Evolutionary conservation across 2,888 invertebrate genomes (phyloP).

Genomic region (Heliconius erato): DNA sequence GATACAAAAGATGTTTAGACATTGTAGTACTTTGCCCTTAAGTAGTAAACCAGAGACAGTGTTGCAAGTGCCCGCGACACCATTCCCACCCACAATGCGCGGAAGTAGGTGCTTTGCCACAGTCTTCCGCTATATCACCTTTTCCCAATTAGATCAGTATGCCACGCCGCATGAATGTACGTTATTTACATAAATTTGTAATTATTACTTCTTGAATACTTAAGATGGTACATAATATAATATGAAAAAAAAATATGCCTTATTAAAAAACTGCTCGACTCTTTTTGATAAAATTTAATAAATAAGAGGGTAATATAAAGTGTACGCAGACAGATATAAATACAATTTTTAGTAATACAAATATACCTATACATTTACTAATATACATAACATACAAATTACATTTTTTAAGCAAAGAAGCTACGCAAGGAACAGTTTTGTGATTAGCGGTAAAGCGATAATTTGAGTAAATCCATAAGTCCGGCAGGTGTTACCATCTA

Average conservation of each 20-base stretch:
- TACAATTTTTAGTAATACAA: no score
- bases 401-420: no score
- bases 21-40: constrained; percentile 22
- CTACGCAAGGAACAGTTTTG: no score
- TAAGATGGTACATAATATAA: no score
- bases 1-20: neutral
- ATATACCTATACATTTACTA: no score
- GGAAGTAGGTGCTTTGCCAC: constrained; percentile 65
- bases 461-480: neutral
- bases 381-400: no score
- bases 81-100: constrained; percentile 71
- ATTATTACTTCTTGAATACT: neutral
- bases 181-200: constrained; percentile 27
- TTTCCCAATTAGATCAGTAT: constrained; percentile 55
- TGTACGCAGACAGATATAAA: no score
- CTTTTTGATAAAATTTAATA: no score
- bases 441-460: no score
- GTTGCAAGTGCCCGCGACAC: constrained; percentile 64
- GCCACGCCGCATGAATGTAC: constrained; percentile 33
- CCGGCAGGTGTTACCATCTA: neutral
- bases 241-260: no score
- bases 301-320: no score
- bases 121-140: constrained; percentile 67
- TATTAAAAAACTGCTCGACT: no score
- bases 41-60: constrained; percentile 51